Conservation (phyloP, 2,888 invertebrate genomes). For the Hipparchia semele region DNA sequence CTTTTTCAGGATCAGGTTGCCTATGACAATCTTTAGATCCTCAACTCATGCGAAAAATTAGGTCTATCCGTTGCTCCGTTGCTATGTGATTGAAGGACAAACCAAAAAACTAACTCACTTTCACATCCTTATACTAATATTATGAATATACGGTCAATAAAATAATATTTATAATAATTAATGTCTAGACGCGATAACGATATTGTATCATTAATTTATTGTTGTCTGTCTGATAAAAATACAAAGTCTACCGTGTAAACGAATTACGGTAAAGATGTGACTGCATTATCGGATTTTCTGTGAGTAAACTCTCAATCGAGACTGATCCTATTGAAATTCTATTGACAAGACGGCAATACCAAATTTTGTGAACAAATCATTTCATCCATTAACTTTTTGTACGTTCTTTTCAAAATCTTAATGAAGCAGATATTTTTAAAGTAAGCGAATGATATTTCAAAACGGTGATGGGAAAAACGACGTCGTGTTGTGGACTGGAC, state of each 20-base stretch:
- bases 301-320: background rate
- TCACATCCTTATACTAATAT: too few species aligned
- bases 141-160: background rate
- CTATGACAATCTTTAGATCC: too few species aligned
- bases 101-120: too few species aligned
- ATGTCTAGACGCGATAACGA: background rate
- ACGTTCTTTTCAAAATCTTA: constrained; percentile 13
- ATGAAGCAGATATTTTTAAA: constrained; percentile 22
- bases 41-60: too few species aligned
- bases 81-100: too few species aligned
- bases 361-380: constrained; percentile 11
- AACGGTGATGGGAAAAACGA: constrained; percentile 24
- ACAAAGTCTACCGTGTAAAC: too few species aligned
- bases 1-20: too few species aligned
- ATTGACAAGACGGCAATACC: background rate
- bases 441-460: constrained; percentile 15
- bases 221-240: background rate
- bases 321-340: background rate
- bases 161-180: background rate
- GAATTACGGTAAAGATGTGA: background rate
- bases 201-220: background rate
- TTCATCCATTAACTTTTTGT: constrained; percentile 22
- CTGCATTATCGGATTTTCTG: background rate
- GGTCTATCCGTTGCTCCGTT: too few species aligned
- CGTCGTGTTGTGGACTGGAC: constrained; percentile 12